Conservation (phyloP, 2,888 invertebrate species). For the Liodrosophila aerea region DNA sequence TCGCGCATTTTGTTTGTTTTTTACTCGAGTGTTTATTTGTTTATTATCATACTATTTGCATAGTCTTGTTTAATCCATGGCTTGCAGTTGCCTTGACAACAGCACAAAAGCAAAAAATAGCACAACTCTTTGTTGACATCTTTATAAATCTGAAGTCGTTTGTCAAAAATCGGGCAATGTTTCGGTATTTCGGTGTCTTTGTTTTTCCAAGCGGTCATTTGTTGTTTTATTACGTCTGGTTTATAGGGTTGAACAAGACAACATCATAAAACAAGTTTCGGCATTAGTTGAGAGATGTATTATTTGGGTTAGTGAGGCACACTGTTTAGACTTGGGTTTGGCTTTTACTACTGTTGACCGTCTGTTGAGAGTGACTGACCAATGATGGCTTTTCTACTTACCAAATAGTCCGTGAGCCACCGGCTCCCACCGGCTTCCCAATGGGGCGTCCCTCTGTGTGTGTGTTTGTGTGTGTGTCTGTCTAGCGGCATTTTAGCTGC, state of each 20-base stretch:
- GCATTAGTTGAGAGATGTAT: constrained; percentile 48
- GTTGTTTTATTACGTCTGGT: constrained; percentile 45
- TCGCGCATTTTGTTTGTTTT: constrained; percentile 54
- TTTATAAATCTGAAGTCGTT: constrained; percentile 32
- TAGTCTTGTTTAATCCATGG: constrained; percentile 8
- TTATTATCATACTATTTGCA: constrained; percentile 36
- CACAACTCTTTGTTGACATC: constrained; percentile 46
- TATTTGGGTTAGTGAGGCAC: constrained; percentile 72
- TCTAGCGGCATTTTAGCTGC: constrained; percentile 35
- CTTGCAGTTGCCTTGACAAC: constrained; percentile 37
- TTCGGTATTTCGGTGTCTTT: constrained; percentile 22
- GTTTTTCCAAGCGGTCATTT: constrained; percentile 21
- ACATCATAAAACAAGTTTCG: constrained; percentile 69
- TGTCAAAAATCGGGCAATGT: constrained; percentile 32
- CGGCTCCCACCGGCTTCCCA: neutral
- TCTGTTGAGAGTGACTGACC: constrained; percentile 27
- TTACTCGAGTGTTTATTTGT: constrained; percentile 26
- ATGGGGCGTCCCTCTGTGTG: constrained; percentile 16
- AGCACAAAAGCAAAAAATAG: constrained; percentile 37
- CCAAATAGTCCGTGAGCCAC: neutral
- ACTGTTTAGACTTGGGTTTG: constrained; percentile 19
- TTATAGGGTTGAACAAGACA: constrained; percentile 57
- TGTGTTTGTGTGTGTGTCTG: constrained; percentile 11
- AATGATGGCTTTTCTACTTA: constrained; percentile 19
- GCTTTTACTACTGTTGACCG: constrained; percentile 5